Conservation (phyloP, 2,113 vertebrate genomes). For the Herpailurus yagouaroundi region DNA sequence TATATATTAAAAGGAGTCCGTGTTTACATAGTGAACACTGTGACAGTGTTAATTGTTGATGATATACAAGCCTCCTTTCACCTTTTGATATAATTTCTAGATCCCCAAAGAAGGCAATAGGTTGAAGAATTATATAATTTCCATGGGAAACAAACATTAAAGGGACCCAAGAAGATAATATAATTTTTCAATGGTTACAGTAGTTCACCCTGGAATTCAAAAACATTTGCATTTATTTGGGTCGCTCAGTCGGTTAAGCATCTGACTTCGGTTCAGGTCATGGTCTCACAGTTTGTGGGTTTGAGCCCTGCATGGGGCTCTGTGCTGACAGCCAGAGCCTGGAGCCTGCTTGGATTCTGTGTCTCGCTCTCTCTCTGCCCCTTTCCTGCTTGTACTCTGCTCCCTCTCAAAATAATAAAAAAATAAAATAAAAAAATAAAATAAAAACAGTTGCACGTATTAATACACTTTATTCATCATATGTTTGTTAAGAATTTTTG, state of each 20-base stretch:
- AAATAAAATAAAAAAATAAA: background rate
- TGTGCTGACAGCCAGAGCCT: too few relatives aligned
- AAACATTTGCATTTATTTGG: background rate
- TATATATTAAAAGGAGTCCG: background rate
- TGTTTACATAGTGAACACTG: background rate
- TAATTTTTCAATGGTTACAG: background rate
- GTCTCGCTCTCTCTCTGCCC: too few relatives aligned
- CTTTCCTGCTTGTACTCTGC: too few relatives aligned
- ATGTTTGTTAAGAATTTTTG: constrained; percentile 30
- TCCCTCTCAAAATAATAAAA: too few relatives aligned
- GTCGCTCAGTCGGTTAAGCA: too few relatives aligned
- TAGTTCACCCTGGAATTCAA: background rate
- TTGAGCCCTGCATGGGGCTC: too few relatives aligned
- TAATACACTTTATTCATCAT: background rate
- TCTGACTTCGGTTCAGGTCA: too few relatives aligned
- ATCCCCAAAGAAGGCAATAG: background rate
- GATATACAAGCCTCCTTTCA: background rate
- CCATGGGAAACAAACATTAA: background rate
- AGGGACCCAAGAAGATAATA: background rate
- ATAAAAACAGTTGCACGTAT: background rate
- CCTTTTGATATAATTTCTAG: background rate
- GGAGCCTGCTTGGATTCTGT: too few relatives aligned
- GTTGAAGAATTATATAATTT: background rate
- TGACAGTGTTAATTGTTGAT: constrained; percentile 8
- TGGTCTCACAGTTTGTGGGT: too few relatives aligned